Percentiles rank a stretch among this genome's conserved stretches.
Conservation (phyloP, 30 jellyfish, hydroid and myxozoan species). For the Aurelia aurita complex sp. Pacific region DNA sequence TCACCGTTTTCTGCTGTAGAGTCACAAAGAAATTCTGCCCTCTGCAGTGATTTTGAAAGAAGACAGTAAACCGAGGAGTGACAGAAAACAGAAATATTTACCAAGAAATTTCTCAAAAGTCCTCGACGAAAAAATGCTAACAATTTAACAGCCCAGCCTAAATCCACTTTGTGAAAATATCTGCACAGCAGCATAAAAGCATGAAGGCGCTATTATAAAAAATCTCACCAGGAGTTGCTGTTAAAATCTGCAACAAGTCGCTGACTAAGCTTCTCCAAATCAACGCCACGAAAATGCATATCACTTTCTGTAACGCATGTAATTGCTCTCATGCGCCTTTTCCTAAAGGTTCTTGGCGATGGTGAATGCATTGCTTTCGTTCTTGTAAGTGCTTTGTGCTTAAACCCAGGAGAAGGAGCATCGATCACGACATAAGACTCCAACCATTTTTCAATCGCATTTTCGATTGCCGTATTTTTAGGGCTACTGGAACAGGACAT, state of each 20-base stretch:
- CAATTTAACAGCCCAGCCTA: too few species aligned
- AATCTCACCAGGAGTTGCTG: conserved; percentile 18
- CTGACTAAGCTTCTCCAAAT: conserved; percentile 24
- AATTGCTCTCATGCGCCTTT: conserved; percentile 40
- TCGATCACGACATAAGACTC: conserved; percentile 46
- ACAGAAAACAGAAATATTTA: too few species aligned
- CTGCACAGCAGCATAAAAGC: not conserved
- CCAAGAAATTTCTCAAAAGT: too few species aligned
- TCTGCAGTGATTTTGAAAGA: too few species aligned
- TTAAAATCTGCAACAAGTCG: not conserved
- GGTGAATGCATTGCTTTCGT: conserved; percentile 31
- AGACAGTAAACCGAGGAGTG: too few species aligned
- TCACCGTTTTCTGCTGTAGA: too few species aligned
- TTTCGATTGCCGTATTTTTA: not conserved
- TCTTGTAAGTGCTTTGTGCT: not conserved
- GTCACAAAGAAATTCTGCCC: too few species aligned
- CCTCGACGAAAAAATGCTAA: too few species aligned
- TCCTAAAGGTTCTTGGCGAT: conserved; percentile 3
- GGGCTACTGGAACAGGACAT: too few species aligned
- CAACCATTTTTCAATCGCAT: conserved; percentile 1
- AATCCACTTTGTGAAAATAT: too few species aligned
- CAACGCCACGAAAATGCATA: conserved; percentile 9
- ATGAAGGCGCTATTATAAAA: not conserved
- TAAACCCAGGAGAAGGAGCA: conserved; percentile 19
- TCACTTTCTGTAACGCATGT: conserved; percentile 25